Evolutionary conservation across 2,113 vertebrate genomes (phyloP).

Genomic region (Chitala chitala): DNA sequence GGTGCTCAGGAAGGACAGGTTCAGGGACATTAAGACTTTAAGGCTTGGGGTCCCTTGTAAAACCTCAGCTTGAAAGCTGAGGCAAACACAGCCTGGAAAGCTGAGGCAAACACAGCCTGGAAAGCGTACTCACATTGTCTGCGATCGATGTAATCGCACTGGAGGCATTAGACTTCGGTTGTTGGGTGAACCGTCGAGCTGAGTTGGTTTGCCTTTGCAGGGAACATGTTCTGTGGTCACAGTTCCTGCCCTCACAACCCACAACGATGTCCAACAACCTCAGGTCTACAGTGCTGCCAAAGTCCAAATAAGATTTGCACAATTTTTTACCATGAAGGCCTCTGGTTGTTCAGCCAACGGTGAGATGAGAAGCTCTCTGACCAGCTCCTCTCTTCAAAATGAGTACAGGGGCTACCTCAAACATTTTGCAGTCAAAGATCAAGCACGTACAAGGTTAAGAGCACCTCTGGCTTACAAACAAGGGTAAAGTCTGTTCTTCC

Average conservation of each 20-base stretch:
- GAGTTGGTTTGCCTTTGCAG: no score
- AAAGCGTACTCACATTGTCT: background rate
- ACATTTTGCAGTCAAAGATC: slow-evolving; percentile 1
- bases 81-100: background rate
- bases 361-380: no score
- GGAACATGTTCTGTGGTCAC: no score
- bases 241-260: background rate
- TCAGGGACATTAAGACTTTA: no score
- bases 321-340: no score
- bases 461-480: background rate
- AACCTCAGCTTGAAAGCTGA: background rate
- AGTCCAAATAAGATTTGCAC: no score
- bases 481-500: background rate
- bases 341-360: no score
- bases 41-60: background rate
- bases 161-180: background rate
- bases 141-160: background rate
- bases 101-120: background rate
- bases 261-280: background rate
- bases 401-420: background rate
- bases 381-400: no score
- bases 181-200: no score
- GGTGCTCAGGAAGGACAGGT: background rate
- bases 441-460: background rate
- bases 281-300: no score